Conservation (phyloP, 2,888 invertebrate species). For the Mythimna lalbum region DNA sequence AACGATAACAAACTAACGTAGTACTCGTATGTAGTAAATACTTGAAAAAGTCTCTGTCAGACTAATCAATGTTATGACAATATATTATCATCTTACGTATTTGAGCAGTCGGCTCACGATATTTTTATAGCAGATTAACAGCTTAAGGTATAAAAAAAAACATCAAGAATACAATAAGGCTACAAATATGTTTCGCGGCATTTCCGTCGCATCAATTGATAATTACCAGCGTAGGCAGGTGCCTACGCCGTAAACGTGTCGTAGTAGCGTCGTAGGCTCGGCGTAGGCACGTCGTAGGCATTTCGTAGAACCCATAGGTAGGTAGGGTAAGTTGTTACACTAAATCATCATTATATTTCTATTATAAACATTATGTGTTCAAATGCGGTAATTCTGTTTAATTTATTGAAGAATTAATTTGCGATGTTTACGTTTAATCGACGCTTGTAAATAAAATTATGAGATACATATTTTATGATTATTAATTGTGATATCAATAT, state of each 20-base stretch:
- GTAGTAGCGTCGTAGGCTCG: neutral
- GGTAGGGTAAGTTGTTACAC: neutral
- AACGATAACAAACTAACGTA: conserved; percentile 8
- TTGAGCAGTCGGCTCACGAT: neutral
- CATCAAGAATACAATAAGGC: neutral
- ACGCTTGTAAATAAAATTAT: too few relatives aligned
- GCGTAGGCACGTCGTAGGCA: conserved; percentile 2
- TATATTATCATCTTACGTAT: conserved; percentile 25
- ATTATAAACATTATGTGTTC: neutral
- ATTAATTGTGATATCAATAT: too few relatives aligned
- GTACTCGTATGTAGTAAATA: neutral
- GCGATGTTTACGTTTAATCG: too few relatives aligned
- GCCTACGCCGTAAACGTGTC: neutral
- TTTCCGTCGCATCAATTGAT: neutral
- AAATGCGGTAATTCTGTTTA: neutral
- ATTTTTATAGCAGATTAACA: conserved; percentile 16
- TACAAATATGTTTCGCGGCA: neutral
- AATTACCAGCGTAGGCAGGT: neutral
- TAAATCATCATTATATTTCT: neutral
- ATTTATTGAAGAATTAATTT: neutral
- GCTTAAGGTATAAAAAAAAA: neutral
- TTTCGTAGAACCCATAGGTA: neutral
- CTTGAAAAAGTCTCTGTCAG: conserved; percentile 4
- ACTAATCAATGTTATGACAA: conserved; percentile 1
- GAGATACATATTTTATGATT: too few relatives aligned